Evolutionary conservation across 2,113 vertebrate species (phyloP), one percentile per base, ranked within the genome.

Genomic region (Perccottus glenii): DNA sequence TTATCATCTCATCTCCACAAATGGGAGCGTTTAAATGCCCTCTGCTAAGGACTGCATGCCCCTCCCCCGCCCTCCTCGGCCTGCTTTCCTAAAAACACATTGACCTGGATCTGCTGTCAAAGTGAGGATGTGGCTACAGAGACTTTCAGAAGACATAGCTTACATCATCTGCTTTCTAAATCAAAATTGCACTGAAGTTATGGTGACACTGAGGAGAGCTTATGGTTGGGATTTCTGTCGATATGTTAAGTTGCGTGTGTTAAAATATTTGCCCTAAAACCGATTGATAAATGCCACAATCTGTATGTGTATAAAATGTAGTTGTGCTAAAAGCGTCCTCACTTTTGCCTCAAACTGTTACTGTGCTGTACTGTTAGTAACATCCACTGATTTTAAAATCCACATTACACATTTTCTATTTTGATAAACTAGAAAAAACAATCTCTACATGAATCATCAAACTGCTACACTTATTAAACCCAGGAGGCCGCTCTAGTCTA

Each of bases 31-130:
- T 1, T 27, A 27, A 27, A 27, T 27, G 19, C 19, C 19, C 19
- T 27, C 19, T 27, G 19, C 19, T 27, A 2, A 27, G 19, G 64
- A 80, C 57, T 3, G 4, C 49, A 42, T 15, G 27, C 57, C 56
- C 12, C 36, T 42, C 51, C 63, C 44, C 51, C 14, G 5, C 11
- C 63, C 55, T 35, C 11, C 4, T 51, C 7, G 43, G 63, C 77
- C 83, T 81, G 78, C 42, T 88, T 86, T 87, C 77, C 78, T 76
- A 82, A 82, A 89, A 88, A 82, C 73, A 69, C 10, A 60, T 73
- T 89, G 88, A 89, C 86, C 86, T 89, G 81, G 72, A 83, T 89
- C 53, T 50, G 77, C 64, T 67, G 70, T 87, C 64, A 64, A 61
- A 78, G 73, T 81, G 80, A 89, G 68, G 78, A 83, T 44, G 12